Percentiles rank a stretch among this genome's conserved stretches.
phyloP scores from a whole-genome alignment of 2,113 vertebrate species.

The Mobula birostris region DNA sequence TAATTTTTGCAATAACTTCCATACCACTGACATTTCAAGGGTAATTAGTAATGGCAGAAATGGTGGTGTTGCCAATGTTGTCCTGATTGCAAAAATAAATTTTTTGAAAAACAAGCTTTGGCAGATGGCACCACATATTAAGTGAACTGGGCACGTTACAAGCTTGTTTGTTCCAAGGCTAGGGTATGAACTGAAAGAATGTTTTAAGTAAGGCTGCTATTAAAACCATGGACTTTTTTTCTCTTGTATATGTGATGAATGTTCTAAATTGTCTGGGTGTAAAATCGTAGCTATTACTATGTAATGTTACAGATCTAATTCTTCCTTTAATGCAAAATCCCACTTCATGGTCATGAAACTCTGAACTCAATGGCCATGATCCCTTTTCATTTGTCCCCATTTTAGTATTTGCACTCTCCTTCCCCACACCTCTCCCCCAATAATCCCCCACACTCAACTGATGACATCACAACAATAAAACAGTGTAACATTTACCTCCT shows the following conservation, averaged over 20 bases:
- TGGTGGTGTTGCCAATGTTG: no score
- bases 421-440: neutral
- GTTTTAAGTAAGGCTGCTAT: neutral
- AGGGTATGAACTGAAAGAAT: neutral
- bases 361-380: neutral
- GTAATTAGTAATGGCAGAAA: no score
- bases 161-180: neutral
- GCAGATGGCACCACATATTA: neutral
- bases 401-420: neutral
- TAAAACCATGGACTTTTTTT: neutral
- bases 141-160: neutral
- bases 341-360: neutral
- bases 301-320: neutral
- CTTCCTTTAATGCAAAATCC: neutral
- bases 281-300: neutral
- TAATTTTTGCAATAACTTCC: no score
- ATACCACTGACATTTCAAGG: no score
- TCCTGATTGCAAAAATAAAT: no score
- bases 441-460: neutral
- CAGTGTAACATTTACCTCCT: neutral
- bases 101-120: neutral
- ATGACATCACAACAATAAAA: neutral
- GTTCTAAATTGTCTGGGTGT: neutral
- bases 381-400: neutral
- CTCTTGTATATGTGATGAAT: slow-evolving; percentile 1